Base-by-base conservation (phyloP, 1,140 invertebrate species). In the Medauroidea extradentata region DNA sequence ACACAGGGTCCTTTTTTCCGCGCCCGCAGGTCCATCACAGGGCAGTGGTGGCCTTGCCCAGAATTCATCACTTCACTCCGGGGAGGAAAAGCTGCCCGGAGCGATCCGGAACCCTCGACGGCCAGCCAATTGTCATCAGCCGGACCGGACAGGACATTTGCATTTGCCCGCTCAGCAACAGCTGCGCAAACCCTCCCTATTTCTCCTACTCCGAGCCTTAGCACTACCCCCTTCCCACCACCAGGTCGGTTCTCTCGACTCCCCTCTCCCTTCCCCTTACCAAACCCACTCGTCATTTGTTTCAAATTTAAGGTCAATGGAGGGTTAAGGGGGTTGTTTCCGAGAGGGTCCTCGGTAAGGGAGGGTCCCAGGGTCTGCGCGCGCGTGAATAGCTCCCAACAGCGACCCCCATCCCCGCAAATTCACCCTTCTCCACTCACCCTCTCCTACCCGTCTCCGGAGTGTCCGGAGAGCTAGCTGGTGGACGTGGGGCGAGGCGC, bases 301-400 rank as follows among this genome's bases (percentile, higher is more conserved):
- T 53, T 59, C 48, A 59, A 59, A 59, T 59, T 59, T 52, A 51
- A 51, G 57, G 57, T 59, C 57, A 59, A 59, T 59, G 57, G 46
- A 50, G 57, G 48, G 57, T 52, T 59, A 59, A 59, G 53, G 53
- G 53, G 53, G 53, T 54, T 43, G 19, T 39, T 41, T 54, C 53
- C 53, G 53, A 54, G 53, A 43, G 53, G 39, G 53, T 11, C 11
- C 29, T 34, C 11, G 29, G 5, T 34, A 34, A 11, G 29, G 29
- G 29, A 34, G 29, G 29, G 4, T 34, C n/a, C n/a, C n/a, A n/a
- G n/a, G n/a, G n/a, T n/a, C n/a, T n/a, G n/a, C n/a, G n/a, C n/a
- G n/a, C n/a, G n/a, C n/a, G n/a, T n/a, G n/a, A n/a, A n/a, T n/a
- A n/a, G n/a, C n/a, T n/a, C n/a, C n/a, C n/a, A n/a, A n/a, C n/a